phyloP scores from a whole-genome alignment of 2,888 invertebrate species.

The Molanna angustata region DNA sequence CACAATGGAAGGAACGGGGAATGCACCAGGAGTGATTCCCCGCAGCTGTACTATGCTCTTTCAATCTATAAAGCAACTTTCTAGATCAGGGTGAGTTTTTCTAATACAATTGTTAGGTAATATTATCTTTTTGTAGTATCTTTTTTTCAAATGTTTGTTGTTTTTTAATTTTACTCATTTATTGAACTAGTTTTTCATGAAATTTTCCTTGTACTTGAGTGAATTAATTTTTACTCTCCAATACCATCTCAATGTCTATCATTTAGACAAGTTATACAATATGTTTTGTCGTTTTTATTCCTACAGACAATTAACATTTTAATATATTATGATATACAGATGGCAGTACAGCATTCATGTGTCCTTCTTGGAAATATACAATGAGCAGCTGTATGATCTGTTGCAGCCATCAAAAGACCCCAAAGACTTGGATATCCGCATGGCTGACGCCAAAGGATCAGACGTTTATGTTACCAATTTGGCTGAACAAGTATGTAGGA shows the following conservation, averaged over 20 bases:
- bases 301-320: too few species aligned
- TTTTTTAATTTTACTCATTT: too few species aligned
- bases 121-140: too few species aligned
- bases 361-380: conserved; percentile 69
- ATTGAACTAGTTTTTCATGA: too few species aligned
- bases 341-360: conserved; percentile 56
- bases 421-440: conserved; percentile 55
- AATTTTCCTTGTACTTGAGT: too few species aligned
- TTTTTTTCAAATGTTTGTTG: too few species aligned
- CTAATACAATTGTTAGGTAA: too few species aligned
- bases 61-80: conserved; percentile 55
- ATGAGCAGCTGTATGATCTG: conserved; percentile 63
- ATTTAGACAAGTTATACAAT: too few species aligned
- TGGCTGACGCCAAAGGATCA: conserved; percentile 49
- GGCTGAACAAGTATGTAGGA: conserved; percentile 29
- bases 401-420: conserved; percentile 45
- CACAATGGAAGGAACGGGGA: conserved; percentile 67
- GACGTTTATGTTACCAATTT: conserved; percentile 60
- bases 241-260: too few species aligned
- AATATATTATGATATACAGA: conserved; percentile 12
- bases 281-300: too few species aligned
- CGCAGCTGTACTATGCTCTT: conserved; percentile 66
- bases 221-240: too few species aligned
- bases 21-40: conserved; percentile 63
- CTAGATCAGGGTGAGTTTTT: conserved; percentile 58